Evolutionary conservation across 2,113 vertebrate genomes (phyloP).

Genomic region (Forbesichthys agassizii): DNA sequence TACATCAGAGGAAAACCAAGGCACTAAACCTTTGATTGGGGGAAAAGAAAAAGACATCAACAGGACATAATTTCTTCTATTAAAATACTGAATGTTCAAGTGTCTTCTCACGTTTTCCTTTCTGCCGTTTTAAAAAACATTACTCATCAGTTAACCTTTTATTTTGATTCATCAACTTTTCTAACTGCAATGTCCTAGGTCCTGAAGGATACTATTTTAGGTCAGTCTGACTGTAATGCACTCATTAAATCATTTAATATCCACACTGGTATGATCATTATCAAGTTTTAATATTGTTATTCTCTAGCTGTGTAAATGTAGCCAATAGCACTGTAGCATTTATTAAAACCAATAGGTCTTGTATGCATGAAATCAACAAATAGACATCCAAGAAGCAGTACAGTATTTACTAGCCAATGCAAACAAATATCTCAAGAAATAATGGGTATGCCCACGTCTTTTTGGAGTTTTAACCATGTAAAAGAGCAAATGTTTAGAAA

Average conservation of each 20-base stretch:
- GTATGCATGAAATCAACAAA: constrained; percentile 1
- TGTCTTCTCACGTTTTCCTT: constrained; percentile 11
- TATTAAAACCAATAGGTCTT: constrained; percentile 9
- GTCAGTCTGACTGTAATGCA: constrained; percentile 9
- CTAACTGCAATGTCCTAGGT: too few species aligned
- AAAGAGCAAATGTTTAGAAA: neutral
- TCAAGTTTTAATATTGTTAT: neutral
- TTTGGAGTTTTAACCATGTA: constrained; percentile 1
- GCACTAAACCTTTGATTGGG: constrained; percentile 52
- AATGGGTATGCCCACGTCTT: too few species aligned
- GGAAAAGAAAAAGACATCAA: constrained; percentile 23
- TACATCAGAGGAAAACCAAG: constrained; percentile 56
- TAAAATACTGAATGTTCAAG: constrained; percentile 23
- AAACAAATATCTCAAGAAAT: too few species aligned
- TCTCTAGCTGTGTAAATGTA: neutral
- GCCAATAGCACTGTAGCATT: constrained; percentile 14
- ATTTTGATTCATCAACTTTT: too few species aligned
- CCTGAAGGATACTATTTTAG: neutral
- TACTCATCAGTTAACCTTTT: too few species aligned
- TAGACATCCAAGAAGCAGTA: too few species aligned
- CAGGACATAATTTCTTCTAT: constrained; percentile 27
- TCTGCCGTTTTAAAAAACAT: neutral
- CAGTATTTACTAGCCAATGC: too few species aligned
- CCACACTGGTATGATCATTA: neutral
- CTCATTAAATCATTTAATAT: neutral